phyloP scores from a whole-genome alignment of 2,113 vertebrate genomes.

The Tychaedon coryphoeus region DNA sequence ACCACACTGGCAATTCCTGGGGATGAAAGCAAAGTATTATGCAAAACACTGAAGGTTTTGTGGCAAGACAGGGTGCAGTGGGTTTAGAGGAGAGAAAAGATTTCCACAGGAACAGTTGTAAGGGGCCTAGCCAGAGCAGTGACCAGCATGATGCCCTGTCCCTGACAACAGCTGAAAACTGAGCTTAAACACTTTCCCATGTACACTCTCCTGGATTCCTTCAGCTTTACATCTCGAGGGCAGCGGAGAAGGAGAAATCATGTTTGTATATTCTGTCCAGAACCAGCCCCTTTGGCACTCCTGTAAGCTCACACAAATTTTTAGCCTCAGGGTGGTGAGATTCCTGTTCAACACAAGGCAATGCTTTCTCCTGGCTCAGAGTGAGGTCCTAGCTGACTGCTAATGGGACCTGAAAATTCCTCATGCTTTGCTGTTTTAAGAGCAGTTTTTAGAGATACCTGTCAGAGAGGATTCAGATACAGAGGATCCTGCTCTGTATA shows the following conservation, averaged over 20 bases:
- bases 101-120: not conserved
- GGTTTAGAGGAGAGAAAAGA: not conserved
- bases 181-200: not conserved
- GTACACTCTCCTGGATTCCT: not conserved
- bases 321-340: not conserved
- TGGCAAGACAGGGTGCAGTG: not conserved
- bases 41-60: not conserved
- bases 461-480: not conserved
- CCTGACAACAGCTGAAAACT: not conserved
- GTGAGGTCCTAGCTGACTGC: not conserved
- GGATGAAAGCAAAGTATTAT: slow-evolving; percentile 24
- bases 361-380: not conserved
- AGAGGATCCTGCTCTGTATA: not conserved
- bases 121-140: not conserved
- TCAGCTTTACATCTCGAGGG: not conserved
- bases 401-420: not conserved
- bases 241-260: not conserved
- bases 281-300: not conserved
- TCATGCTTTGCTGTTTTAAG: not conserved
- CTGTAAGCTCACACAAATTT: not conserved
- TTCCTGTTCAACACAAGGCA: not conserved
- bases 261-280: not conserved
- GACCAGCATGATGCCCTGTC: not conserved
- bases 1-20: slow-evolving; percentile 77
- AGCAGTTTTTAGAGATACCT: not conserved